Base-by-base conservation (phyloP, 2,113 vertebrate genomes). In the Oxyura jamaicensis region DNA sequence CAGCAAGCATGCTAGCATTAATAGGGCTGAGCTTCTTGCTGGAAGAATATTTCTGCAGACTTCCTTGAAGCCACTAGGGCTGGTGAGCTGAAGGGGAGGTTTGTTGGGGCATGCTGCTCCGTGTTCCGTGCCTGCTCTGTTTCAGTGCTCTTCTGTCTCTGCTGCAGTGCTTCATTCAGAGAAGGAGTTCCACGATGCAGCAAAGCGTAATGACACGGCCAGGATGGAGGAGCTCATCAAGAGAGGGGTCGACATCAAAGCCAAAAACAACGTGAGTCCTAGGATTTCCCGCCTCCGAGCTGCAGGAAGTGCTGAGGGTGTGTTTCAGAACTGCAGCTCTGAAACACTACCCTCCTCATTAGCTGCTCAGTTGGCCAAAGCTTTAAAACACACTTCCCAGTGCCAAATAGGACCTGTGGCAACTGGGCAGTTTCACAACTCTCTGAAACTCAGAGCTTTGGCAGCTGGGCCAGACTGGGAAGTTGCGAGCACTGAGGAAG, bases 141-240 rank as follows among this genome's bases (percentile, higher is more conserved):
- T 83, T 59, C 50, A 44, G 50, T 60, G 26, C 42, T 90, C 28
- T 44, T 86, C 58, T 39, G 9, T 8, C 13, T 71, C 62, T 86
- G 78, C 46, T 88, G 21, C 95, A 99, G 99, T 99, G 97, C 97
- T 99, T 75, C 97, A 96, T 36, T 98, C 98, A 31, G 99, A 99
- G 69, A 99, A 98, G 96, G 98, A 98, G 65, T 98, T 99, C 75
- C 99, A 99, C 0, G 95, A 98, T 65, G 99, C 99, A 0, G 98
- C 98, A 0, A 98, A 97, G 69, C 93, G 81, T 69, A 99, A 99
- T 72, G 97, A 99, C 93, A 95, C 94, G 0, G 91, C 58, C 33
- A 98, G 84, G 94, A 98, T 99, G 98, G 92, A 96, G 84, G 97
- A 98, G 58, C 98, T 99, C 86, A 98, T 99, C n/a, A 95, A 58